These are phyloP conservation scores for Fragum sueziense DNA, from an alignment of 2,888 invertebrate species.

Conservation along the genomic window DNA sequence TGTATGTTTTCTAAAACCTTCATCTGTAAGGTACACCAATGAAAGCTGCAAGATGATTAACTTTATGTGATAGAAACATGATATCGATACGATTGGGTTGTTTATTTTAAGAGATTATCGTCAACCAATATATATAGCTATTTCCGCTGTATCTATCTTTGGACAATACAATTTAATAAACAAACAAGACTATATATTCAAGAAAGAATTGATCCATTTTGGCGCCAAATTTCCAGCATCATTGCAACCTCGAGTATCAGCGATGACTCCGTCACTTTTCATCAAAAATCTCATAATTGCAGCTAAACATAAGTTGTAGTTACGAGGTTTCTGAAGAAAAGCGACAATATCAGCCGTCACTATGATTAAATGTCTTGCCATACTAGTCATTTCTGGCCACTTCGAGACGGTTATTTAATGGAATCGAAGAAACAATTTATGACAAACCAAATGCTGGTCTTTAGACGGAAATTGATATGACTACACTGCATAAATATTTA, in stretches of 20 bases:
- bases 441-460: no score
- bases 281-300: no score
- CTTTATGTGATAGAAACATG: no score
- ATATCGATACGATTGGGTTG: no score
- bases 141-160: neutral
- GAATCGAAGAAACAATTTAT: neutral
- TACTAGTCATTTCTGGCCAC: neutral
- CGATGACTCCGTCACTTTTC: no score
- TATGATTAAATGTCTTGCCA: neutral
- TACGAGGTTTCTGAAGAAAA: no score
- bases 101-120: neutral
- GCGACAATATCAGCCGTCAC: slow-evolving; percentile 11
- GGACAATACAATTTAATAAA: neutral
- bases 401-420: neutral
- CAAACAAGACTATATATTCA: neutral
- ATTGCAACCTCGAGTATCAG: neutral
- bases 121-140: neutral
- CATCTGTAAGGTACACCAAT: no score
- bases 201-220: neutral
- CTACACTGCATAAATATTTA: no score
- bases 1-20: no score
- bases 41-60: no score
- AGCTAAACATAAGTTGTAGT: no score
- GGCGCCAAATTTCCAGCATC: slow-evolving; percentile 1
- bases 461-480: no score